Percentiles rank a stretch among this genome's conserved stretches.
Conservation (phyloP, 2,888 invertebrate species). For the Xiphydria camelus region DNA sequence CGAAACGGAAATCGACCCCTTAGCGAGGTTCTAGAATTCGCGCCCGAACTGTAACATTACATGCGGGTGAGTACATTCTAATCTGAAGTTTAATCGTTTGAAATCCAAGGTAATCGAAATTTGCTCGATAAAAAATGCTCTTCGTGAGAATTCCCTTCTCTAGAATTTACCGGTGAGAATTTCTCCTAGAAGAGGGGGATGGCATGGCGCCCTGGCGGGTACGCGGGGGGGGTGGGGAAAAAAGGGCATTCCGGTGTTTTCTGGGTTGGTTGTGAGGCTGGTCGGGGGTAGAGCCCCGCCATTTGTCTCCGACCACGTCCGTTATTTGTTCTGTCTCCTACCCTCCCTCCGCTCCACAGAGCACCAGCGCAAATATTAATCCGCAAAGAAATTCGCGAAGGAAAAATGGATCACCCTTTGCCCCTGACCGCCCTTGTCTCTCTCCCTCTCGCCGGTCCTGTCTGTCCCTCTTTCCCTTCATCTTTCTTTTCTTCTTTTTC, state of each 20-base stretch:
- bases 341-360: not conserved
- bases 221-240: too few relatives aligned
- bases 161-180: too few relatives aligned
- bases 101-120: too few relatives aligned
- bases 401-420: conserved; percentile 13
- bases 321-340: conserved; percentile 24
- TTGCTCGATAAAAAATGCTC: too few relatives aligned
- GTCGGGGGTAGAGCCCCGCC: conserved; percentile 20
- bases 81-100: too few relatives aligned
- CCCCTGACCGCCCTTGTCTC: not conserved
- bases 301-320: conserved; percentile 27
- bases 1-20: too few relatives aligned
- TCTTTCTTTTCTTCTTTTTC: conserved; percentile 9
- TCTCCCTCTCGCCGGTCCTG: conserved; percentile 4
- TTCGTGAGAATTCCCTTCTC: too few relatives aligned
- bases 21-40: too few relatives aligned
- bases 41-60: too few relatives aligned
- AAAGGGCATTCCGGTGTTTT: not conserved
- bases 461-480: conserved; percentile 6
- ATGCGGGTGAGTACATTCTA: too few relatives aligned
- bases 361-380: conserved; percentile 27
- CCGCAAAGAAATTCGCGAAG: conserved; percentile 24
- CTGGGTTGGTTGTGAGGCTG: not conserved
- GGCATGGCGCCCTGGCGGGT: too few relatives aligned
- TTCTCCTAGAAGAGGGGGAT: too few relatives aligned